Base-by-base conservation (phyloP, 2,113 vertebrate species). In the Catharus fuscescens region DNA sequence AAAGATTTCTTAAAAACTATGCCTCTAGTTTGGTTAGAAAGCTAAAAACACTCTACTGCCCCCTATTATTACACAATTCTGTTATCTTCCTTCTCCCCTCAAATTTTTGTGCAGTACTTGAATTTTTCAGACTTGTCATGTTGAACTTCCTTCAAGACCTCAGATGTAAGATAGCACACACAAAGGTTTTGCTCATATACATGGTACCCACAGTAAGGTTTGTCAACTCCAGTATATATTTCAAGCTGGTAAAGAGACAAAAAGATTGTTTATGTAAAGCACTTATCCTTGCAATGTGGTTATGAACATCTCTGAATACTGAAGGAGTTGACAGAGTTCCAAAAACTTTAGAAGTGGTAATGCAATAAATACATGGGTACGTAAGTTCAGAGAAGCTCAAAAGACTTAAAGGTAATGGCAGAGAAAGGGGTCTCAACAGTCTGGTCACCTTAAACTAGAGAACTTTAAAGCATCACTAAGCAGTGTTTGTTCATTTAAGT, bases 401-500 rank as follows among this genome's bases (percentile, higher is more conserved):
- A 14, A 19, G 77, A 79, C 86, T 47, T 32, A 52, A 94, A 96
- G 92, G 94, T 81, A 90, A 90, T 48, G 38, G 69, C 36, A 97
- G 87, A 97, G 90, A 93, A 91, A 87, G 89, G 18, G 11, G 87
- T 93, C 94, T 96, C 74, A 90, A 31, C 14, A 50, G 89, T 31
- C 90, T 73, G 82, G 79, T 81, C 90, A 97, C 90, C 96, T 97
- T 93, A 97, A 97, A 98, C 91, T 82, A 96, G 96, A 96, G 86
- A 93, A 95, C 91, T 97, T 97, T 91, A 97, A 97, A 97, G 94
- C 94, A 97, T 97, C 93, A 86, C 97, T 95, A 96, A 95, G 97
- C 97, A 97, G 95, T 97, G 96, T 98, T 98, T 98, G 98, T 97
- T 98, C 97, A 98, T 98, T 98, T 98, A 97, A 98, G 97, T 98